Base-by-base conservation (phyloP, 2,888 invertebrate genomes). In the Caenorhabditis japonica region DNA sequence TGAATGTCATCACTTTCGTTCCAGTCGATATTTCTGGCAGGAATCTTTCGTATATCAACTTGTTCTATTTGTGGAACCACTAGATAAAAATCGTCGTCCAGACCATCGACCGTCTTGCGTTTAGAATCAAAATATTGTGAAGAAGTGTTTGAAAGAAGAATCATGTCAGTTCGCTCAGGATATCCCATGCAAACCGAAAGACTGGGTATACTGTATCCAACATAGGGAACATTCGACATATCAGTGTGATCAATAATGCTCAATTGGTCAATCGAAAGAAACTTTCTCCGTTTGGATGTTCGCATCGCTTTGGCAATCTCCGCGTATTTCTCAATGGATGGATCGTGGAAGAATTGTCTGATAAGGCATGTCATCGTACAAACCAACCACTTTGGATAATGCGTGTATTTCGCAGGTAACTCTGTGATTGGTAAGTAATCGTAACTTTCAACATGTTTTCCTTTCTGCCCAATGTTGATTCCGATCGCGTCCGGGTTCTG, bases 301-400 rank as follows among this genome's bases (percentile, higher is more conserved):
- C 38, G 23, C 58, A 74, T 36, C 12, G 56, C 62, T 8, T 49
- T 39, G 5, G 75, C 71, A 13, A 76, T 56, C 34, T 53, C 46
- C 4, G 64, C 60, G 36, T 61, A 76, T 1, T 60, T 41, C 4
- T 61, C 52, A 2, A 76, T 52, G 2, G 61, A 71, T 0, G 78
- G 78, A 7, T 66, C 39, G 46, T 78, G 78, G 30, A 78, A 61
- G 34, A 78, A 70, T 2, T 36, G 39, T 3, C 76, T 44, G 21
- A 78, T 43, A 7, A 78, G 41, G 4, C 44, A 49, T 12, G 73
- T 71, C 41, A 78, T 39, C 1, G 66, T 62, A 33, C 59, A 36
- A 0, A 58, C 46, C 23, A 78, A 52, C 78, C 78, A 78, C 13
- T 34, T 59, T 12, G 72, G 72, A 36, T 72, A 72, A 23, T 56